These are phyloP conservation scores for Emmelina monodactyla DNA, from an alignment of 2,888 invertebrate species.

Conservation along the genomic window DNA sequence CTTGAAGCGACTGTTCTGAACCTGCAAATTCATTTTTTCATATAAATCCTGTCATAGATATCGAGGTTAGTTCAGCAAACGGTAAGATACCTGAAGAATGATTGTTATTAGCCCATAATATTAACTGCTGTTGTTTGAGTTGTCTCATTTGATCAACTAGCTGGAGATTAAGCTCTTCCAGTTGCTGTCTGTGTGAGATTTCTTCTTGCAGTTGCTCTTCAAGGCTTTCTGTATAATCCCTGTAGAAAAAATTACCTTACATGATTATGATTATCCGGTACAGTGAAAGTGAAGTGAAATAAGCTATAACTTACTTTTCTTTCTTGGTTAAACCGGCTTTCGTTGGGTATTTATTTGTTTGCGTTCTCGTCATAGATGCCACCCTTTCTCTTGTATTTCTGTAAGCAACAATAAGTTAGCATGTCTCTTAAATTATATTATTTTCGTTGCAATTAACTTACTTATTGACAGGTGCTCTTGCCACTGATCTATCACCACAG, in stretches of 20 bases:
- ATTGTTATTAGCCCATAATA: constrained; percentile 39
- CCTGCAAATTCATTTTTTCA: too few species aligned
- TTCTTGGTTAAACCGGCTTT: constrained; percentile 35
- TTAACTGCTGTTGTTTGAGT: constrained; percentile 51
- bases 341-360: constrained; percentile 28
- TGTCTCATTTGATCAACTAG: constrained; percentile 68
- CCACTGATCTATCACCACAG: too few species aligned
- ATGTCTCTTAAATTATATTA: too few species aligned
- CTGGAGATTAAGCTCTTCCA: constrained; percentile 68
- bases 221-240: constrained; percentile 47
- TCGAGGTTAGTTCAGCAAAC: too few species aligned
- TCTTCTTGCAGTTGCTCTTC: constrained; percentile 70
- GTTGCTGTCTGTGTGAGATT: constrained; percentile 67
- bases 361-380: constrained; percentile 27
- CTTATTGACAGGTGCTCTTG: too few species aligned
- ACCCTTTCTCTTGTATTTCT: constrained; percentile 35
- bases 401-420: too few species aligned
- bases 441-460: too few species aligned
- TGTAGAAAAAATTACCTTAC: constrained; percentile 15
- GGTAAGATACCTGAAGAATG: constrained; percentile 49
- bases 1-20: constrained; percentile 48
- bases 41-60: too few species aligned
- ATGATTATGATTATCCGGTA: background rate
- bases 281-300: background rate
- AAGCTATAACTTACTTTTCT: constrained; percentile 34